phyloP scores from a whole-genome alignment of 1,140 invertebrate species.

The Aleiodes sp. region DNA sequence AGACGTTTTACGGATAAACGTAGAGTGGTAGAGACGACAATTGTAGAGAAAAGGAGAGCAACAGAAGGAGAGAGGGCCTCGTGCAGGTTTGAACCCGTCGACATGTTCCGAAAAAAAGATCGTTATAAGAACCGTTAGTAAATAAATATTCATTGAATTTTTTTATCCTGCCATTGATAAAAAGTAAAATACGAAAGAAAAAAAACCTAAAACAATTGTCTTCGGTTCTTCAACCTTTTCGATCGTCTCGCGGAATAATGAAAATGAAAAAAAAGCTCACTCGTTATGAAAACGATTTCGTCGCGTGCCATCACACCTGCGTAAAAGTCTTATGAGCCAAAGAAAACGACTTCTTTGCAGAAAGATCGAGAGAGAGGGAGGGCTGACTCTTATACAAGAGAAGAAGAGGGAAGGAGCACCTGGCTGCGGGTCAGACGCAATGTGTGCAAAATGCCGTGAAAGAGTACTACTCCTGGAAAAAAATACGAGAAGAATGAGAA shows the following conservation, averaged over 20 bases:
- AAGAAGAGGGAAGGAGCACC: background rate
- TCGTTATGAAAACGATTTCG: background rate
- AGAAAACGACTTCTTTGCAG: slow-evolving; percentile 8
- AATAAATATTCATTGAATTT: slow-evolving; percentile 3
- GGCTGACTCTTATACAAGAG: background rate
- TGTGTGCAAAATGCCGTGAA: background rate
- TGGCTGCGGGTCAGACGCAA: slow-evolving; percentile 21
- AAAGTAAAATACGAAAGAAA: background rate
- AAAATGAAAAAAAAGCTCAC: background rate
- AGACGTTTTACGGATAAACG: background rate
- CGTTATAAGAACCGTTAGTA: background rate
- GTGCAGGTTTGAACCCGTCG: background rate
- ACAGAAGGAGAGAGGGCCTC: background rate
- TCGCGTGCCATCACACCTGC: slow-evolving; percentile 9
- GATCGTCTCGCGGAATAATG: background rate
- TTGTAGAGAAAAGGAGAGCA: no score
- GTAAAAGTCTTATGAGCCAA: background rate
- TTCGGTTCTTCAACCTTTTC: background rate
- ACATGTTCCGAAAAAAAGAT: background rate
- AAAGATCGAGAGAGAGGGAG: no score
- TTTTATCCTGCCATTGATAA: background rate
- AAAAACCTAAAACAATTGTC: background rate
- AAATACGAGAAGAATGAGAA: background rate
- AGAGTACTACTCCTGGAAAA: background rate
- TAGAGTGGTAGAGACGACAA: background rate